A percentile compares a stretch with the other conserved stretches of the same genome.
Conservation (phyloP, 2,113 vertebrate genomes). For the Saccopteryx leptura region DNA sequence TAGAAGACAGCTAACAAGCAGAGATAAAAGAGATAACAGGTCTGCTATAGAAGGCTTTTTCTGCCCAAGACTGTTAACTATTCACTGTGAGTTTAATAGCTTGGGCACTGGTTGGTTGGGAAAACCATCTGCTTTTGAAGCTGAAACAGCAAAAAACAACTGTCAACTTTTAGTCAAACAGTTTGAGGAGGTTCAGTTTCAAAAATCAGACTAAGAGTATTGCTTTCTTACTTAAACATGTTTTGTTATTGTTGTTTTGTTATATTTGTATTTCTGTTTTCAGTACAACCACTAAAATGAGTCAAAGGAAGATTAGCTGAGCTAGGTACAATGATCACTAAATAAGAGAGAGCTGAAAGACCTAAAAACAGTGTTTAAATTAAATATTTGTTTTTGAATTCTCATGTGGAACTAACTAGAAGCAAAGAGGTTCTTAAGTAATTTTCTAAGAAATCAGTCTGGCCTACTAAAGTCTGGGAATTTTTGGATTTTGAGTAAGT, state of each 20-base stretch:
- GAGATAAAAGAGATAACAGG: neutral
- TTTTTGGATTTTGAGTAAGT: neutral
- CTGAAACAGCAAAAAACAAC: neutral
- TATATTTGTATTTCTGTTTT: neutral
- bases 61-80: neutral
- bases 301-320: neutral
- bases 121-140: neutral
- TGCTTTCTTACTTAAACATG: neutral
- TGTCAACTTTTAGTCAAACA: neutral
- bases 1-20: neutral
- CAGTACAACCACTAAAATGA: neutral
- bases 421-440: neutral
- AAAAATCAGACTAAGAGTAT: neutral
- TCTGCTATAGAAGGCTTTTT: neutral
- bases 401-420: neutral
- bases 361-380: neutral
- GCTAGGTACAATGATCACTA: neutral
- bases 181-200: neutral
- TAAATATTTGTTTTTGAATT: neutral
- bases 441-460: neutral
- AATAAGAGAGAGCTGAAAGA: neutral
- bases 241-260: neutral
- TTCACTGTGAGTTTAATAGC: neutral
- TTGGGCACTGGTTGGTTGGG: neutral
- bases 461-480: neutral